Evolutionary conservation across 2,888 invertebrate species (phyloP).

Genomic region (Onchidella celtica): DNA sequence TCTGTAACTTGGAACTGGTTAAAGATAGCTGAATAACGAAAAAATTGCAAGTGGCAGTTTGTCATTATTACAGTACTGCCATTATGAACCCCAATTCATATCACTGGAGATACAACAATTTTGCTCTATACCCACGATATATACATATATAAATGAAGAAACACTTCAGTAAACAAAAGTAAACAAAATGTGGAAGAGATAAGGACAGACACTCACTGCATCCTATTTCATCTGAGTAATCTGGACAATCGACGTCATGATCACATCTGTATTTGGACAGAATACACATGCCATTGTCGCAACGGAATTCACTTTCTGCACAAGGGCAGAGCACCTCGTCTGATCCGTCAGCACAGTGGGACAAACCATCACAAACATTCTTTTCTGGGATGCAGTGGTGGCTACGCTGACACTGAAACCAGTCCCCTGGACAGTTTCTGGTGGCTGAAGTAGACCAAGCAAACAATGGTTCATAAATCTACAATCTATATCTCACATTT

Average conservation of each 20-base stretch:
- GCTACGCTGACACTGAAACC: slow-evolving; percentile 84
- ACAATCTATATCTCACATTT: no score
- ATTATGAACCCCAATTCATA: no score
- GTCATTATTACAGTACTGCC: no score
- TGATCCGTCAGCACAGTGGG: slow-evolving; percentile 67
- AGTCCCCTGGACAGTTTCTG: slow-evolving; percentile 80
- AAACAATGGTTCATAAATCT: no score
- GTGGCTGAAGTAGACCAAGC: slow-evolving; percentile 65
- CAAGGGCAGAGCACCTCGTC: slow-evolving; percentile 67
- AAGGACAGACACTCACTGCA: slow-evolving; percentile 73
- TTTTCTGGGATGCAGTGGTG: slow-evolving; percentile 84
- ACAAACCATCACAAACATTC: slow-evolving; percentile 86
- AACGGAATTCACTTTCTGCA: slow-evolving; percentile 74
- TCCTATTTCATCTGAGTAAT: slow-evolving; percentile 85
- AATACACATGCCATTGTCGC: slow-evolving; percentile 79
- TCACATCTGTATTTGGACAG: slow-evolving; percentile 82
- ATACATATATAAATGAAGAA: no score
- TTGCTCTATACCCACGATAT: no score
- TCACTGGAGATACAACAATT: no score
- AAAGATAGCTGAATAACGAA: no score
- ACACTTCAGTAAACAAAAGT: no score
- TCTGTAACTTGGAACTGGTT: no score
- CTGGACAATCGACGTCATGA: slow-evolving; percentile 82
- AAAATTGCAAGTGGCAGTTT: no score
- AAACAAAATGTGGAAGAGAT: no score